phyloP scores from a whole-genome alignment of 2,888 invertebrate species.

The Dryadula phaetusa region DNA sequence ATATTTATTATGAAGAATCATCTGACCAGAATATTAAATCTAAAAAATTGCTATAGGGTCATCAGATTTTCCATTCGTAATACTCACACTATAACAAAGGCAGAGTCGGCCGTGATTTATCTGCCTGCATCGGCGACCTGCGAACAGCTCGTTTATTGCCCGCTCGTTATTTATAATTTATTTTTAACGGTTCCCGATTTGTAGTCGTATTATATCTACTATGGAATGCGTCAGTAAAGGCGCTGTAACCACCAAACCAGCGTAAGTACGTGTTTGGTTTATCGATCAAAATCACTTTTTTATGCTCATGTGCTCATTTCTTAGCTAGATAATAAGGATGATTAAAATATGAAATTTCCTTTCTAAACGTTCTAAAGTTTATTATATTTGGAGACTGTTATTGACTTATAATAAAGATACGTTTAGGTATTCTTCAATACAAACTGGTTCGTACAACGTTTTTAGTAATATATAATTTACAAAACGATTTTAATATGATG shows the following conservation, averaged over 20 bases:
- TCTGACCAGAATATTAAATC: slow-evolving; percentile 19
- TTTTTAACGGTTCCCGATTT: slow-evolving; percentile 82
- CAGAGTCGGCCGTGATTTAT: slow-evolving; percentile 75
- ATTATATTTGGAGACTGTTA: slow-evolving; percentile 27
- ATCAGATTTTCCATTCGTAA: slow-evolving; percentile 72
- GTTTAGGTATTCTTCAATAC: not conserved
- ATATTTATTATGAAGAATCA: slow-evolving; percentile 15
- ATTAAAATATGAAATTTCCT: slow-evolving; percentile 26
- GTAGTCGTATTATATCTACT: slow-evolving; percentile 58
- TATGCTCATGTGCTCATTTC: slow-evolving; percentile 24
- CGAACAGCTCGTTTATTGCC: slow-evolving; percentile 81
- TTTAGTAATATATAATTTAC: slow-evolving; percentile 3
- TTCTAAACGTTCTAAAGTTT: slow-evolving; percentile 16
- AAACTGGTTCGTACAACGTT: slow-evolving; percentile 1
- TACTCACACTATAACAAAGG: slow-evolving; percentile 66
- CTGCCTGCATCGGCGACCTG: slow-evolving; percentile 79
- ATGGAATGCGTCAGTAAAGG: slow-evolving; percentile 38
- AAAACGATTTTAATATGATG: slow-evolving; percentile 4
- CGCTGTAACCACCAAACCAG: slow-evolving; percentile 28
- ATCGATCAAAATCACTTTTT: slow-evolving; percentile 36
- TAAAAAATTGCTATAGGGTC: slow-evolving; percentile 52
- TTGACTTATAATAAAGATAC: slow-evolving; percentile 20
- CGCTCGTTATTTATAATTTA: slow-evolving; percentile 84
- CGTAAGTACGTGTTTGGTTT: slow-evolving; percentile 32
- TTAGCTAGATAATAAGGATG: slow-evolving; percentile 31